phyloP scores from a whole-genome alignment of 1,140 invertebrate species.

The Cotesia typhae region DNA sequence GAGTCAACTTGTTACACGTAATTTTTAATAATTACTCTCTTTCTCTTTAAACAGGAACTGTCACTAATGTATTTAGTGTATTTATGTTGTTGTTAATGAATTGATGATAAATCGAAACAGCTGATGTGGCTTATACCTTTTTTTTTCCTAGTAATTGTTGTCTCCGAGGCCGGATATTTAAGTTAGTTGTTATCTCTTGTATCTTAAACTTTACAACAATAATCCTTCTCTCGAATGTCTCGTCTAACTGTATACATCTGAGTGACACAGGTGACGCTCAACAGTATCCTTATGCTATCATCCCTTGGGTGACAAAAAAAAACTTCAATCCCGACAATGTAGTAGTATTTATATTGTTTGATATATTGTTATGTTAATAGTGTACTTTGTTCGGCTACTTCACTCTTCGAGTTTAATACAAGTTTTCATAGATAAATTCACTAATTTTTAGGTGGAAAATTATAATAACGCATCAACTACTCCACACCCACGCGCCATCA shows the following conservation, averaged over 20 bases:
- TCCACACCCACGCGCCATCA: constrained; percentile 31
- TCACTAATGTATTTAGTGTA: background rate
- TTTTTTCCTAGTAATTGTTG: too few relatives aligned
- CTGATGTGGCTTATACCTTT: too few relatives aligned
- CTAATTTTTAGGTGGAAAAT: constrained; percentile 3
- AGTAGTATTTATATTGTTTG: background rate
- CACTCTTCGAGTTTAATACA: constrained; percentile 14
- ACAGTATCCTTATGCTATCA: constrained; percentile 22
- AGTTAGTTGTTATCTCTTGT: background rate
- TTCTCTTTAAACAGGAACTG: background rate
- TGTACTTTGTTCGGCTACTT: background rate
- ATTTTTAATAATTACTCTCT: constrained; percentile 9
- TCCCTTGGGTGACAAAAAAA: constrained; percentile 19
- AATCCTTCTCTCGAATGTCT: constrained; percentile 11
- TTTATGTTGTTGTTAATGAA: background rate
- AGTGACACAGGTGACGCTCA: constrained; percentile 37
- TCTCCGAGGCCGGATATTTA: too few relatives aligned
- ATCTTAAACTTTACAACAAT: too few relatives aligned
- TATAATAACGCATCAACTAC: constrained; percentile 12
- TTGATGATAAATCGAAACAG: too few relatives aligned
- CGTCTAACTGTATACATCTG: constrained; percentile 36
- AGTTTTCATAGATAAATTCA: constrained; percentile 25
- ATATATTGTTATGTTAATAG: background rate
- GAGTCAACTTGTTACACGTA: constrained; percentile 27
- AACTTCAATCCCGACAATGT: constrained; percentile 5